Conservation (phyloP, 2,797 vertebrate genomes). For the Xenentodon cancila region DNA sequence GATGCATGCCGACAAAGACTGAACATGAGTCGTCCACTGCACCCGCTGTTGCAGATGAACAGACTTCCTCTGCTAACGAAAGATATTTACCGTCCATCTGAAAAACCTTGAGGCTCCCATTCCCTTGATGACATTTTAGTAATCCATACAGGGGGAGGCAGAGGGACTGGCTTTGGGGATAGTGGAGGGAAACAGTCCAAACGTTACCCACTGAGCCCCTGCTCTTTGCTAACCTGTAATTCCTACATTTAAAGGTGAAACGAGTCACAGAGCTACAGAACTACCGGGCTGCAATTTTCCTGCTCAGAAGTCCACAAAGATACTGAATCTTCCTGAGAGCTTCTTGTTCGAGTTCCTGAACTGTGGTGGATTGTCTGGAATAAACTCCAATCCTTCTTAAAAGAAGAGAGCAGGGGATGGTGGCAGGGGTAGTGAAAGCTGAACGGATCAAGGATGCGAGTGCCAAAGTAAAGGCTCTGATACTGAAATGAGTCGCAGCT, state of each 20-base stretch:
- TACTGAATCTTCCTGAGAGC: conserved; percentile 76
- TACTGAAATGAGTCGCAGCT: conserved; percentile 55
- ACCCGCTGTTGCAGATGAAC: too few relatives aligned
- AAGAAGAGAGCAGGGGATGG: conserved; percentile 51
- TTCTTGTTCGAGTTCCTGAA: conserved; percentile 77
- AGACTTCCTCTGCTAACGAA: too few relatives aligned
- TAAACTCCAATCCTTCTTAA: conserved; percentile 83
- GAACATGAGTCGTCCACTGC: too few relatives aligned
- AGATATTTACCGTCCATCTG: background rate
- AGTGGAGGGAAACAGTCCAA: conserved; percentile 33
- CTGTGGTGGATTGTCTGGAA: conserved; percentile 78
- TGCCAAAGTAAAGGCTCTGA: conserved; percentile 70
- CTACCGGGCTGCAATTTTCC: conserved; percentile 77
- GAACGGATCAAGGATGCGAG: conserved; percentile 71
- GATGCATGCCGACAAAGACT: too few relatives aligned
- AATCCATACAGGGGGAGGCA: too few relatives aligned
- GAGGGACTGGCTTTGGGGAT: too few relatives aligned
- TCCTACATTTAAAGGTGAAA: conserved; percentile 80
- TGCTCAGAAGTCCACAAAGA: conserved; percentile 76
- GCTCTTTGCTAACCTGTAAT: conserved; percentile 67
- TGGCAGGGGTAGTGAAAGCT: conserved; percentile 45
- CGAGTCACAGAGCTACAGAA: conserved; percentile 55
- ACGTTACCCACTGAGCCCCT: conserved; percentile 67
- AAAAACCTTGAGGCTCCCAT: conserved; percentile 9
- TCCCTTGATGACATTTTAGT: too few relatives aligned